Percentiles rank a stretch among this genome's conserved stretches.
phyloP scores from a whole-genome alignment of 2,797 vertebrate genomes.

The Enteromius anoplus region DNA sequence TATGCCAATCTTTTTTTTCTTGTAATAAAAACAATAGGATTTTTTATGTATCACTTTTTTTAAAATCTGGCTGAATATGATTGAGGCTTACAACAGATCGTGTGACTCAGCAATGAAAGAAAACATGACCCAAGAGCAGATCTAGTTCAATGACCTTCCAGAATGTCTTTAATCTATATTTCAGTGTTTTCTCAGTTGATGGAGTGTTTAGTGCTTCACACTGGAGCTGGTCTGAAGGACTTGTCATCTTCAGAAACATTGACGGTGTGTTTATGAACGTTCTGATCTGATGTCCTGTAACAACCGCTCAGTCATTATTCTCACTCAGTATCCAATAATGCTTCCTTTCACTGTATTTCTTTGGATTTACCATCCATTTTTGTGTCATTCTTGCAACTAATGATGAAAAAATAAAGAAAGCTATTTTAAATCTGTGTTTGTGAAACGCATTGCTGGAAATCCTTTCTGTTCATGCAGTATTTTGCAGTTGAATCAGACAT shows the following conservation, averaged over 20 bases:
- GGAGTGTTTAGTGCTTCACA: neutral
- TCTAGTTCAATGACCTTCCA: neutral
- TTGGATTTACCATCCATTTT: constrained; percentile 77
- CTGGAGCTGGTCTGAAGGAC: neutral
- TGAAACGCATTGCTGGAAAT: constrained; percentile 1
- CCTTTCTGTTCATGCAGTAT: constrained; percentile 18
- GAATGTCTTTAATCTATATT: neutral
- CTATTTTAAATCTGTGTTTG: constrained; percentile 72
- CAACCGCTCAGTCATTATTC: constrained; percentile 66
- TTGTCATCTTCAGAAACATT: neutral
- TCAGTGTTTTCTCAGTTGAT: neutral
- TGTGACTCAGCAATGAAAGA: neutral
- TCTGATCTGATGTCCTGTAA: constrained; percentile 56
- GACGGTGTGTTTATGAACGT: neutral
- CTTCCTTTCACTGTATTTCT: constrained; percentile 77
- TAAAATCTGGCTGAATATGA: neutral
- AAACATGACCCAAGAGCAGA: neutral
- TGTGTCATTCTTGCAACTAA: constrained; percentile 82
- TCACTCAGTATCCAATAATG: constrained; percentile 75
- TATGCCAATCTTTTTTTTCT: neutral
- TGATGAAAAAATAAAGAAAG: constrained; percentile 79
- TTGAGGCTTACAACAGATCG: neutral
- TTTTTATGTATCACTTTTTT: neutral
- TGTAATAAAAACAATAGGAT: neutral
- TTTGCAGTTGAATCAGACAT: neutral